A percentile compares a stretch with the other conserved stretches of the same genome.
Conservation (phyloP, 2,797 vertebrate species). For the Chrysocyon brachyurus region DNA sequence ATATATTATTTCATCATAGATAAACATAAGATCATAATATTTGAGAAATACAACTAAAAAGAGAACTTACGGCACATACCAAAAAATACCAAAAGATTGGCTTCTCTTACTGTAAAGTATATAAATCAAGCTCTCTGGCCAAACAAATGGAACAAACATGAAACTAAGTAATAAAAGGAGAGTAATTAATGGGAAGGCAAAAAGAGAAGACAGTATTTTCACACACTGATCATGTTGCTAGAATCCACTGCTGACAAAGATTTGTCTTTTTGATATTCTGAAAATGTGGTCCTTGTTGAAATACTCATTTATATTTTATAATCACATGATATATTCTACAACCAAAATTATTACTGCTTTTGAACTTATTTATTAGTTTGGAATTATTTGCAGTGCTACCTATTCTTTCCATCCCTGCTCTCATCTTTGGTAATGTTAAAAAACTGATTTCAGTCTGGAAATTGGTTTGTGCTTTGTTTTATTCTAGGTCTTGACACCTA, state of each 20-base stretch:
- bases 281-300: constrained; percentile 43
- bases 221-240: background rate
- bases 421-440: constrained; percentile 38
- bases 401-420: background rate
- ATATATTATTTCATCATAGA: background rate
- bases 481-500: background rate
- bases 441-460: constrained; percentile 18
- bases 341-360: constrained; percentile 13
- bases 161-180: constrained; percentile 1
- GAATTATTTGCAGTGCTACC: background rate
- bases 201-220: background rate
- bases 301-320: constrained; percentile 34
- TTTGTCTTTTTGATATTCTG: background rate
- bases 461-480: constrained; percentile 27
- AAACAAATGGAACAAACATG: background rate
- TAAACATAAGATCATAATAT: background rate
- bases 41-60: constrained; percentile 57
- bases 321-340: background rate
- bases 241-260: background rate
- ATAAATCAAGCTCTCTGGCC: background rate
- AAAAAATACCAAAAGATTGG: constrained; percentile 11
- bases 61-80: background rate
- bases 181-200: background rate
- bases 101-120: background rate
- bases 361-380: constrained; percentile 48